Evolutionary conservation across 2,888 invertebrate genomes (phyloP), one percentile per base, ranked within the genome.

Genomic region (Cheilosia vernalis): DNA sequence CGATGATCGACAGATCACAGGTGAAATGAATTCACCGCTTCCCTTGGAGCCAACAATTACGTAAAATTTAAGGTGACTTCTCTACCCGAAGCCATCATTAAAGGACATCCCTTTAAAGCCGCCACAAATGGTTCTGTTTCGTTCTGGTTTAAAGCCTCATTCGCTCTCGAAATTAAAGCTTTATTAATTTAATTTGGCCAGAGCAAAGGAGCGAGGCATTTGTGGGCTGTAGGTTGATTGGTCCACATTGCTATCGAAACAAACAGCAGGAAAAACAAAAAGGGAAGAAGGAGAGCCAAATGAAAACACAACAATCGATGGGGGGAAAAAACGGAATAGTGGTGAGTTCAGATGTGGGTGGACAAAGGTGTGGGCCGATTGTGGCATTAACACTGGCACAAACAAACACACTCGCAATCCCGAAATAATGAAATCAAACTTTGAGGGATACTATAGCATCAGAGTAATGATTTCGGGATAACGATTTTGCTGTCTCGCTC

Each of bases 381-480:
- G 84, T 76, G 84, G 80, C 74, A 61, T 84, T 84, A 80, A 80
- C 79, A 76, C 74, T 70, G 53, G 40, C 51, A 53, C 51, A 78
- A 44, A 42, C 51, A 40, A 30, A 70, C 61, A 55, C 60, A 47
- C 55, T 66, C 7, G 27, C 47, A 19, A 58, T n/a, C 55, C 66
- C 58, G 17, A 70, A 60, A 80, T 84, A 74, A 84, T 80, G 80
- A 84, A 84, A 84, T 84, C 74, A 84, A 84, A 76, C 74, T 84
- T 76, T 76, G 74, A 84, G 64, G 74, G 79, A 79, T 42, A 78
- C 60, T 70, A 63, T 56, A 70, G 63, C 79, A 74, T 78, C 79
- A 49, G 60, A 70, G 70, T 79, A 80, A 84, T 84, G 69, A 84
- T 84, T 84, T 64, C 69, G 70, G 84, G 74, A 84, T 84, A 84